Percentiles rank a stretch among this genome's conserved stretches.
Evolutionary conservation across 2,888 invertebrate genomes (phyloP).

Genomic region (Leucophora obtusa): DNA sequence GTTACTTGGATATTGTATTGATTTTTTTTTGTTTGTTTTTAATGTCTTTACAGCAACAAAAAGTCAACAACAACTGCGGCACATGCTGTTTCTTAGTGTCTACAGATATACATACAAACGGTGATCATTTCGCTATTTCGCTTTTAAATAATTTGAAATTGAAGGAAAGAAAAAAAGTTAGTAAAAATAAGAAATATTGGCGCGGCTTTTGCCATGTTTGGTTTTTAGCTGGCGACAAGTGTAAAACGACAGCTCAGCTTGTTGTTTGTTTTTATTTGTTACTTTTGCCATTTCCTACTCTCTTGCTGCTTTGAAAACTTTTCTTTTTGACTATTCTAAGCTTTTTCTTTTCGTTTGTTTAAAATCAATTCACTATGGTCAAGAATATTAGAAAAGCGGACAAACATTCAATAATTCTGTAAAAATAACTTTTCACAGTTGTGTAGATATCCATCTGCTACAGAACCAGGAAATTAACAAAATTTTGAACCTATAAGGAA

Average conservation of each 20-base stretch:
- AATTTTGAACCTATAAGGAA: too few species aligned
- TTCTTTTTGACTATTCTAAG: constrained; percentile 40
- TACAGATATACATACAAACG: constrained; percentile 27
- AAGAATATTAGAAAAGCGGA: too few species aligned
- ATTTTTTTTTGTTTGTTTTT: constrained; percentile 19
- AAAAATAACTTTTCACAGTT: too few species aligned
- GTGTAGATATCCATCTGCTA: too few species aligned
- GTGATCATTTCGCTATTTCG: constrained; percentile 50
- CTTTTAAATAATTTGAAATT: constrained; percentile 60
- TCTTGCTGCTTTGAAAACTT: constrained; percentile 33
- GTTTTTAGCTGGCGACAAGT: constrained; percentile 74
- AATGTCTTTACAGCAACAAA: neutral
- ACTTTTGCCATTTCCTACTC: constrained; percentile 18
- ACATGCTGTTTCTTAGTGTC: constrained; percentile 56
- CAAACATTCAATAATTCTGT: too few species aligned
- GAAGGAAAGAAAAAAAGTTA: constrained; percentile 18
- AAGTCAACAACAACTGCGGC: constrained; percentile 33
- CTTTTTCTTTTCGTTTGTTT: constrained; percentile 21
- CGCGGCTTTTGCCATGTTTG: constrained; percentile 73
- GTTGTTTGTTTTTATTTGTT: constrained; percentile 28
- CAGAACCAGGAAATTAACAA: too few species aligned
- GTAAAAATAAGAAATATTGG: constrained; percentile 58
- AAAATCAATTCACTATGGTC: too few species aligned
- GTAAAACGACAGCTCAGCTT: constrained; percentile 73
- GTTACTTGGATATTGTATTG: constrained; percentile 43